Conservation (phyloP, 2,113 vertebrate genomes). For the Tangachromis dhanisi region DNA sequence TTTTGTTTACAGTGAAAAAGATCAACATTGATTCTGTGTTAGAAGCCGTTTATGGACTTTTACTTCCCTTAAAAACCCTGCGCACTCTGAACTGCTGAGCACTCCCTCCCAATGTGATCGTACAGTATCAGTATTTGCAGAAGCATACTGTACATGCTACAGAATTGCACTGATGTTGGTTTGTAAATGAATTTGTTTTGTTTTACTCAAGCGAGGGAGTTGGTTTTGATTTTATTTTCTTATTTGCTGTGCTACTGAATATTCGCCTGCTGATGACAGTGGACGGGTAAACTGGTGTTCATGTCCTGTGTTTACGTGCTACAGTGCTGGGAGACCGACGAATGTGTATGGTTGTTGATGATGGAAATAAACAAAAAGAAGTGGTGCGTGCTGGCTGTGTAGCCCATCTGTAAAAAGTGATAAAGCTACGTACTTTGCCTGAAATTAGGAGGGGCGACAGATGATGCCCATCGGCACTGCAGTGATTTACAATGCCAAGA, state of each 20-base stretch:
- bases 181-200: conserved; percentile 16
- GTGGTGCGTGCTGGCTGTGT: conserved; percentile 48
- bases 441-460: conserved; percentile 11
- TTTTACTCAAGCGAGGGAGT: neutral
- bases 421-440: neutral
- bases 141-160: conserved; percentile 3
- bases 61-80: conserved; percentile 1
- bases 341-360: conserved; percentile 85
- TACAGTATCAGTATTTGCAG: conserved; percentile 3
- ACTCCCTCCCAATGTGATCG: conserved; percentile 36
- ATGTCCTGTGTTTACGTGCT: conserved; percentile 85
- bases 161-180: conserved; percentile 46
- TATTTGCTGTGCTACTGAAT: conserved; percentile 22
- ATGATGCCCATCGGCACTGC: conserved; percentile 14
- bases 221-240: neutral
- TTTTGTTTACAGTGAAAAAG: conserved; percentile 46
- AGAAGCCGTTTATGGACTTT: conserved; percentile 23
- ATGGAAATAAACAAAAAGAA: conserved; percentile 78
- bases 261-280: conserved; percentile 19
- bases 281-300: conserved; percentile 72
- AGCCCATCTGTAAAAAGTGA: neutral
- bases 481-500: conserved; percentile 1
- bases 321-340: conserved; percentile 88
- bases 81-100: conserved; percentile 28
- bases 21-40: conserved; percentile 24